Percentiles rank a stretch among this genome's conserved stretches.
phyloP scores from a whole-genome alignment of 2,888 invertebrate species.

The Drosophila bunnanda region DNA sequence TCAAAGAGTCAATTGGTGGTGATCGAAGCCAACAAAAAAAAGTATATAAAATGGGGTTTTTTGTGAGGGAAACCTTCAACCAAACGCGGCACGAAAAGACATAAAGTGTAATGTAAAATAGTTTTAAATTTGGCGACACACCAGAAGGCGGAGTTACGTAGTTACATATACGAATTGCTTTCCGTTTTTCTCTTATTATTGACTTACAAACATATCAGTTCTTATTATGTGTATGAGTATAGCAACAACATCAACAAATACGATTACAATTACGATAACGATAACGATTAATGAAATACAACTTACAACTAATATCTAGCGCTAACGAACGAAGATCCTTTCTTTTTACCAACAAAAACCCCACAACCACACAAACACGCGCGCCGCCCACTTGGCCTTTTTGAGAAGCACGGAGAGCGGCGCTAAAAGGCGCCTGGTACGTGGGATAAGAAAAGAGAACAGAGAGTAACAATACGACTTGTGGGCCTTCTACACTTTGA shows the following conservation, averaged over 20 bases:
- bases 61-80: slow-evolving; percentile 19
- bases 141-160: slow-evolving; percentile 56
- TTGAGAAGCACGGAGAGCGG: slow-evolving; percentile 53
- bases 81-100: slow-evolving; percentile 35
- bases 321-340: slow-evolving; percentile 56
- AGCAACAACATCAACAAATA: slow-evolving; percentile 50
- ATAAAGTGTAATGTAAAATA: slow-evolving; percentile 54
- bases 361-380: slow-evolving; percentile 31
- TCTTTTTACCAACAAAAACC: slow-evolving; percentile 50
- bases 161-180: slow-evolving; percentile 70
- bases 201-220: slow-evolving; percentile 81
- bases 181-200: slow-evolving; percentile 65
- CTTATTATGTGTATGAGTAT: slow-evolving; percentile 73
- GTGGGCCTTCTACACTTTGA: slow-evolving; percentile 69
- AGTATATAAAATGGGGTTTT: slow-evolving; percentile 10
- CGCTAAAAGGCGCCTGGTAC: slow-evolving; percentile 27
- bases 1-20: slow-evolving; percentile 73
- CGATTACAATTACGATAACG: slow-evolving; percentile 55
- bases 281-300: slow-evolving; percentile 48
- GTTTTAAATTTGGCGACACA: slow-evolving; percentile 50
- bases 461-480: slow-evolving; percentile 33
- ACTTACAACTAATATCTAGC: slow-evolving; percentile 50
- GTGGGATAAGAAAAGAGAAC: not conserved
- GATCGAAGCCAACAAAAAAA: slow-evolving; percentile 36
- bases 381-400: slow-evolving; percentile 8